Percentiles rank a stretch among this genome's conserved stretches.
Evolutionary conservation across 2,113 vertebrate genomes (phyloP).

Genomic region (Poeciliopsis occidentalis): DNA sequence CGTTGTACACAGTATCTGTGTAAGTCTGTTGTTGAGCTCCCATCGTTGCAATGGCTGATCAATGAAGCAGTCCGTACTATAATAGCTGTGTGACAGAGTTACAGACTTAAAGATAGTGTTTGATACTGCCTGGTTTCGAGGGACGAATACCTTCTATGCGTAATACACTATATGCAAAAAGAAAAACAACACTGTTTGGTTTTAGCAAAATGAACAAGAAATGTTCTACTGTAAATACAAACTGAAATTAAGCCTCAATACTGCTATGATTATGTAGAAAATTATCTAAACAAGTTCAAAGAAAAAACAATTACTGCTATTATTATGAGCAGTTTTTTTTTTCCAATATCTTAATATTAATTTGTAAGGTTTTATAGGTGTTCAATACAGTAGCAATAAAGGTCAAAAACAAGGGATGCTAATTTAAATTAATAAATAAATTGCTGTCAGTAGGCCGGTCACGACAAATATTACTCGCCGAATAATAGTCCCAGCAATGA

Average conservation of each 20-base stretch:
- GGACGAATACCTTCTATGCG: conserved; percentile 23
- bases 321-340: too few species aligned
- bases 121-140: conserved; percentile 39
- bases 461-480: too few species aligned
- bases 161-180: background rate
- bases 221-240: background rate
- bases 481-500: too few species aligned
- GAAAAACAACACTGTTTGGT: background rate
- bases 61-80: conserved; percentile 28
- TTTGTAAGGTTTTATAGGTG: too few species aligned
- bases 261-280: too few species aligned
- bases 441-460: too few species aligned
- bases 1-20: conserved; percentile 20
- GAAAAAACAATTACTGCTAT: too few species aligned
- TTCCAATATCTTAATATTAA: too few species aligned
- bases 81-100: conserved; percentile 1
- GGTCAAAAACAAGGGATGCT: too few species aligned
- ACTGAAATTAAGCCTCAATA: background rate
- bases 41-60: conserved; percentile 21
- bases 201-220: background rate
- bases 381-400: too few species aligned
- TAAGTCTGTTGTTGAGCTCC: conserved; percentile 40
- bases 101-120: conserved; percentile 54
- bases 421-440: too few species aligned
- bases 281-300: too few species aligned